phyloP scores from a whole-genome alignment of 2,888 invertebrate genomes.

The Sphaeridia pumilis region DNA sequence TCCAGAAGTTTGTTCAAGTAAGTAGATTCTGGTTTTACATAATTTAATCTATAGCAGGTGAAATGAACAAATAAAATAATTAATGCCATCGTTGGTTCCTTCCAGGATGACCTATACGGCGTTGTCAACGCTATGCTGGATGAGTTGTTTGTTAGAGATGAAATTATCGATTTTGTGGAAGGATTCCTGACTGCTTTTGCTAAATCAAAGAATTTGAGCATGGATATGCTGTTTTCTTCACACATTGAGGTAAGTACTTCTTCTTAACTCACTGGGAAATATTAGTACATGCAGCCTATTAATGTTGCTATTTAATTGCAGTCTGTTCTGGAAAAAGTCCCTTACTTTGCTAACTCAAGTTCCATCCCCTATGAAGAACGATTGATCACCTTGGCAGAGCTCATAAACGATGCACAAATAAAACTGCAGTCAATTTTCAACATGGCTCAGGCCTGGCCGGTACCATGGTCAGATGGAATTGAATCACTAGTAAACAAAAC shows the following conservation, averaged over 20 bases:
- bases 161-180: constrained; percentile 25
- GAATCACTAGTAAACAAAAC: constrained; percentile 19
- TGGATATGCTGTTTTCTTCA: constrained; percentile 21
- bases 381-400: constrained; percentile 21
- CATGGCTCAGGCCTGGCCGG: constrained; percentile 32
- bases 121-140: constrained; percentile 30
- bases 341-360: constrained; percentile 20
- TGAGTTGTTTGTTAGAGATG: constrained; percentile 25
- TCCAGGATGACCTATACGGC: constrained; percentile 22
- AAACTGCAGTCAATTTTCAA: constrained; percentile 17
- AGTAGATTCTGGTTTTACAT: not conserved
- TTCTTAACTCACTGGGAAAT: too few species aligned
- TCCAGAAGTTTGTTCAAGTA: constrained; percentile 24
- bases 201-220: constrained; percentile 16
- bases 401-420: constrained; percentile 13
- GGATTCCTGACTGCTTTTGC: constrained; percentile 30
- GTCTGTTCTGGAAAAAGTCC: constrained; percentile 24
- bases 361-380: constrained; percentile 34
- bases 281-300: too few species aligned
- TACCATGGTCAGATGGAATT: constrained; percentile 29
- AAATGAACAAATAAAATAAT: too few species aligned
- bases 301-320: constrained; percentile 13
- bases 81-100: too few species aligned
- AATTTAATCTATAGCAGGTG: too few species aligned
- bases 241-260: constrained; percentile 27